Percentiles rank a stretch among this genome's conserved stretches.
phyloP scores from a whole-genome alignment of 2,888 invertebrate species.

The Lasioglossum marginatum region DNA sequence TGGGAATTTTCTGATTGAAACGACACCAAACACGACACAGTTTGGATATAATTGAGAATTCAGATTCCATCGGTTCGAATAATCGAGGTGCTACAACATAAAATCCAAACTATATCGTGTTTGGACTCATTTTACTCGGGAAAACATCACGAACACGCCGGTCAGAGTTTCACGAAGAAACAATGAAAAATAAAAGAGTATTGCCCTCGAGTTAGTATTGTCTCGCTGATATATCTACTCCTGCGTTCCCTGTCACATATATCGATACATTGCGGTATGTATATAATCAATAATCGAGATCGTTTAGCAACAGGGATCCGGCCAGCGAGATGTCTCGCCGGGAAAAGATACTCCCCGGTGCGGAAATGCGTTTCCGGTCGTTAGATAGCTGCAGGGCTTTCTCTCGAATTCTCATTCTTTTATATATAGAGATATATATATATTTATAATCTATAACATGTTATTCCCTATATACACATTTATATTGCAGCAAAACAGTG shows the following conservation, averaged over 20 bases:
- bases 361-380: conserved; percentile 79
- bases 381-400: conserved; percentile 63
- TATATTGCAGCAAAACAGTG: conserved; percentile 82
- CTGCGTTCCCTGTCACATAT: background rate
- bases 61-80: background rate
- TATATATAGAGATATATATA: conserved; percentile 70
- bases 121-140: background rate
- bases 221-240: no score
- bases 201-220: no score
- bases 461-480: conserved; percentile 83
- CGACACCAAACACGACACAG: background rate
- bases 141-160: background rate
- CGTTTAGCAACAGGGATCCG: background rate
- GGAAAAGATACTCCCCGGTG: conserved; percentile 40
- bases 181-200: background rate
- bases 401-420: conserved; percentile 78
- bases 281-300: background rate
- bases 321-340: background rate
- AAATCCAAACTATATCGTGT: background rate
- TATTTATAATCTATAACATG: conserved; percentile 78
- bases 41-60: background rate
- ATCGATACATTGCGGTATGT: background rate
- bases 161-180: background rate
- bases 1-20: background rate
- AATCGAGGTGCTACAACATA: background rate